These are phyloP conservation scores for Capromys pilorides DNA, from an alignment of 2,797 vertebrate species.

Conservation along the genomic window DNA sequence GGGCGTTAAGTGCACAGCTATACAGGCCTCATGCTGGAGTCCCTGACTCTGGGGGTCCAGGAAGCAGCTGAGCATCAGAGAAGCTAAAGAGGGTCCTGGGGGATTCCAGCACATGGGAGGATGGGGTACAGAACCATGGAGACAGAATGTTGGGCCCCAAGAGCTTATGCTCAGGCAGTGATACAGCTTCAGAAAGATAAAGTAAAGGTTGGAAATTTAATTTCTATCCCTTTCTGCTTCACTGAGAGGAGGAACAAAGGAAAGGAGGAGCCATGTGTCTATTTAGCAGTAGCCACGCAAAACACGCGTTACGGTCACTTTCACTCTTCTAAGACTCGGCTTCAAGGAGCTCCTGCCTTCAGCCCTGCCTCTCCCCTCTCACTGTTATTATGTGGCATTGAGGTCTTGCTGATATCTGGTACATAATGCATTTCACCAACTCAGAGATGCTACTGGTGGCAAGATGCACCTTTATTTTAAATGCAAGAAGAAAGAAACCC, in stretches of 20 bases:
- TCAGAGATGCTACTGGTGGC: neutral
- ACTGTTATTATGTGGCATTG: neutral
- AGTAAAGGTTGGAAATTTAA: neutral
- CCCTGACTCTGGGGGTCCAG: neutral
- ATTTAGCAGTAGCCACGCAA: neutral
- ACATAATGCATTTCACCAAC: neutral
- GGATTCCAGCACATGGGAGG: neutral
- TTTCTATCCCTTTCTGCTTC: slow-evolving; percentile 13
- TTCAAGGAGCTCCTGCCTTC: neutral
- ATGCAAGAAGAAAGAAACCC: neutral
- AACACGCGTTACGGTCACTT: neutral
- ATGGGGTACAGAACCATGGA: neutral
- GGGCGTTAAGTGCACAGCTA: neutral
- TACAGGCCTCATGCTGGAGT: neutral
- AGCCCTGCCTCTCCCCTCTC: slow-evolving; percentile 7
- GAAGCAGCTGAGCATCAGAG: neutral
- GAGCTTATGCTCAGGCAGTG: neutral
- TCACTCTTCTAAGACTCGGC: neutral
- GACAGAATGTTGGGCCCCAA: neutral
- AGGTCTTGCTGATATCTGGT: neutral
- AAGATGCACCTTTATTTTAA: neutral
- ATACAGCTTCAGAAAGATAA: neutral
- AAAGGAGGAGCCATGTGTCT: neutral
- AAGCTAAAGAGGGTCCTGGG: neutral
- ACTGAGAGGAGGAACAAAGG: neutral